These are phyloP conservation scores for Bovichtus variegatus DNA, from an alignment of 2,797 vertebrate species.

Conservation along the genomic window DNA sequence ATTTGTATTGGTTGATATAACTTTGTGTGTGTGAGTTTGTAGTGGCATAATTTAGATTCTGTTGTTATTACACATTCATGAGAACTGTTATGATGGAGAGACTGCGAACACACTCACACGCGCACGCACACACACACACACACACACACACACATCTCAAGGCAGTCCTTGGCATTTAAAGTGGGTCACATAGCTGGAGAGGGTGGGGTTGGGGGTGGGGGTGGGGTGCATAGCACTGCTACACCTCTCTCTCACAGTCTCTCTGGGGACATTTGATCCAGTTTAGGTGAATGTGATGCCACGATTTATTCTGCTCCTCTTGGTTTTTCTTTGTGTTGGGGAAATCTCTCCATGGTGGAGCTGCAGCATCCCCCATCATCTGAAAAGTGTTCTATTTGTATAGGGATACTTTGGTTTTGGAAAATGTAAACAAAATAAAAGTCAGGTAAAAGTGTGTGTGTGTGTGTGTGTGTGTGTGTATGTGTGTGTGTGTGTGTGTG, in stretches of 20 bases:
- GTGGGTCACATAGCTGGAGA: constrained; percentile 36
- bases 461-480: not conserved
- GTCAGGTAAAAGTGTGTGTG: constrained; percentile 3
- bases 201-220: constrained; percentile 11
- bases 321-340: constrained; percentile 20
- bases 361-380: not conserved
- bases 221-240: not conserved
- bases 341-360: not conserved
- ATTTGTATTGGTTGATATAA: not conserved
- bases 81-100: not conserved
- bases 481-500: too few relatives aligned
- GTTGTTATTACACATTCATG: not conserved
- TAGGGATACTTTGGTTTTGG: not conserved
- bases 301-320: not conserved
- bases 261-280: constrained; percentile 29
- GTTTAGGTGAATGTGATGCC: constrained; percentile 7
- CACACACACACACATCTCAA: constrained; percentile 7
- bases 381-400: not conserved
- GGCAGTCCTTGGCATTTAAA: constrained; percentile 28
- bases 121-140: not conserved
- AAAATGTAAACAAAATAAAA: not conserved
- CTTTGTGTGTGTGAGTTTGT: not conserved
- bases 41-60: not conserved
- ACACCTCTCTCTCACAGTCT: constrained; percentile 1
- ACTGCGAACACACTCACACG: not conserved